These are phyloP conservation scores for Drosophila paranaensis DNA, from an alignment of 2,888 invertebrate species.

Conservation along the genomic window DNA sequence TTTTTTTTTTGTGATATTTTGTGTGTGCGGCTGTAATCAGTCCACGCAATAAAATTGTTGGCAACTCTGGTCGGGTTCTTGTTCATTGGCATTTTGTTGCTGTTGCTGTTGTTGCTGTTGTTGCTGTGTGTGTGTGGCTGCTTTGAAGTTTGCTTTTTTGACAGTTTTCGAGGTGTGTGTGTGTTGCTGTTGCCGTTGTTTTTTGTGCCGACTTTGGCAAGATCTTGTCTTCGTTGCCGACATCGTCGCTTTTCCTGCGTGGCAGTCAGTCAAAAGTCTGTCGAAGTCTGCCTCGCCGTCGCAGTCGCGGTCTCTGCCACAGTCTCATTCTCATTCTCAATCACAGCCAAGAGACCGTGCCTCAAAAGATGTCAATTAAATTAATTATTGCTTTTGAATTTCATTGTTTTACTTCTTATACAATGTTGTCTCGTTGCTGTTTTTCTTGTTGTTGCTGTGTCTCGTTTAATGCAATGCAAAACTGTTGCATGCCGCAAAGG, in stretches of 20 bases:
- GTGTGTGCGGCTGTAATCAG: constrained; percentile 74
- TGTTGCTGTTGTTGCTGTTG: constrained; percentile 44
- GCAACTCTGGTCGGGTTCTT: constrained; percentile 62
- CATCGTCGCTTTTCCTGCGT: constrained; percentile 80
- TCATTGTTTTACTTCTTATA: constrained; percentile 41
- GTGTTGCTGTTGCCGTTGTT: constrained; percentile 5
- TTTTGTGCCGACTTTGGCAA: constrained; percentile 60
- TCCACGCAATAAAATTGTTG: constrained; percentile 82
- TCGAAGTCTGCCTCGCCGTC: constrained; percentile 41
- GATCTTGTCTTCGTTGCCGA: constrained; percentile 72
- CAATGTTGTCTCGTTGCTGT: constrained; percentile 1
- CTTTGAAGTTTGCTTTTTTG: constrained; percentile 66
- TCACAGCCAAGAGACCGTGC: constrained; percentile 63
- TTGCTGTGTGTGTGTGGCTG: constrained; percentile 28
- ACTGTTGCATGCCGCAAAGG: constrained; percentile 66
- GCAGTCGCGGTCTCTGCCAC: constrained; percentile 47
- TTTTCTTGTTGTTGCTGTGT: constrained; percentile 7
- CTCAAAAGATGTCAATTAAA: constrained; percentile 84
- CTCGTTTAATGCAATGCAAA: constrained; percentile 76
- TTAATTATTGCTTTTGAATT: constrained; percentile 80
- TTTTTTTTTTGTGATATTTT: constrained; percentile 22
- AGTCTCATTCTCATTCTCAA: constrained; percentile 26
- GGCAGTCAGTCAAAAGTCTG: constrained; percentile 74
- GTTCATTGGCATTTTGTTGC: constrained; percentile 61
- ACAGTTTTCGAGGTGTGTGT: constrained; percentile 78